Evolutionary conservation across 2,797 vertebrate species (phyloP).

Genomic region (Parotocinclus haroldoi): DNA sequence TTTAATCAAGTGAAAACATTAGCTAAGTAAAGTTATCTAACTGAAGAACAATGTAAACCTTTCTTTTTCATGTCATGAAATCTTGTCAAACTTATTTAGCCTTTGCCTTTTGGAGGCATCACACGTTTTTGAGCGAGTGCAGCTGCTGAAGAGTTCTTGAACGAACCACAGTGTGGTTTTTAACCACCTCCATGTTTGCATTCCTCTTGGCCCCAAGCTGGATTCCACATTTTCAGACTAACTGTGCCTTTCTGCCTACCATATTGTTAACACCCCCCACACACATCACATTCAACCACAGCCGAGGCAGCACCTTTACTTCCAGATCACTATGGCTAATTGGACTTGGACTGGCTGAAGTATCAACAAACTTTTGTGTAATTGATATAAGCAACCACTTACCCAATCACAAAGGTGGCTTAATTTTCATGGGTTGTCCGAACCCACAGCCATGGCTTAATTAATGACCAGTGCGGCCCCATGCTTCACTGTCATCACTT

Average conservation of each 20-base stretch:
- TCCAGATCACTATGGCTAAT: slow-evolving; percentile 34
- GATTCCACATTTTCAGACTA: slow-evolving; percentile 46
- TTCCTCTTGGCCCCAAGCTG: slow-evolving; percentile 43
- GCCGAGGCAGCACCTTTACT: slow-evolving; percentile 27
- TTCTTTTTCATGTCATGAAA: slow-evolving; percentile 5
- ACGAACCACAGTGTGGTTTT: slow-evolving; percentile 46
- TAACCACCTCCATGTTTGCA: slow-evolving; percentile 43
- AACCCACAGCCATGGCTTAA: slow-evolving; percentile 52
- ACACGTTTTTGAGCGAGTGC: slow-evolving; percentile 27
- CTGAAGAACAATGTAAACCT: slow-evolving; percentile 11
- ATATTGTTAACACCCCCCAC: slow-evolving; percentile 23
- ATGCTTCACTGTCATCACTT: slow-evolving; percentile 40
- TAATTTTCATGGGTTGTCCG: slow-evolving; percentile 42
- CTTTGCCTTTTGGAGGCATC: slow-evolving; percentile 26
- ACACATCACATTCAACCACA: slow-evolving; percentile 4
- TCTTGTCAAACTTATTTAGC: slow-evolving; percentile 34
- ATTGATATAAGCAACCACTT: slow-evolving; percentile 31
- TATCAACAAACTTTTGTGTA: slow-evolving; percentile 42
- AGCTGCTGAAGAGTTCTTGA: slow-evolving; percentile 36
- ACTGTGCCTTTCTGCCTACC: slow-evolving; percentile 30
- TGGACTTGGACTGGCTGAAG: slow-evolving; percentile 34
- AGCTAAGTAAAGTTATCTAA: no score
- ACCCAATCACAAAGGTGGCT: slow-evolving; percentile 49
- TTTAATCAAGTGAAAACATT: no score
- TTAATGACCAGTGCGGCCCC: slow-evolving; percentile 47